Conservation (phyloP, 2,113 vertebrate genomes). For the Lethenteron camtschaticum region DNA sequence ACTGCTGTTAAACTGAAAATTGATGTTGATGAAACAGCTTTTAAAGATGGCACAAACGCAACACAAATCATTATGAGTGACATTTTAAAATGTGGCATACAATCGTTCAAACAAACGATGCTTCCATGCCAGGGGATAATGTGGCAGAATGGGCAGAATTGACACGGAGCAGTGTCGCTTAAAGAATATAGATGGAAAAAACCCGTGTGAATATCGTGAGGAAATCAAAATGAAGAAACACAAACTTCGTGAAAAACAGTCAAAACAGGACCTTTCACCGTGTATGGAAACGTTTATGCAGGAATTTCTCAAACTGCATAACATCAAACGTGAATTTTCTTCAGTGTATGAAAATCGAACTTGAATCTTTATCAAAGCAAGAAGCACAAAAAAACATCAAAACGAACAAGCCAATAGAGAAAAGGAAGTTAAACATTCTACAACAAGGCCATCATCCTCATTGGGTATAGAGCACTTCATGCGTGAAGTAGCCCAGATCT, state of each 20-base stretch:
- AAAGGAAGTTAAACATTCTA: too few species aligned
- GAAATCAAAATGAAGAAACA: background rate
- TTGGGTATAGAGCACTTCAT: conserved; percentile 23
- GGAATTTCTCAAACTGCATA: background rate
- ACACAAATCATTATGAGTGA: background rate
- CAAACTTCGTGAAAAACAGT: background rate
- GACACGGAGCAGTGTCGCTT: background rate
- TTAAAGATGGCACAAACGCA: background rate
- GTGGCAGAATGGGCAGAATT: background rate
- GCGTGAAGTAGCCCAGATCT: conserved; percentile 42
- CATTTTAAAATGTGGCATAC: background rate
- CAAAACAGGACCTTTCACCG: background rate
- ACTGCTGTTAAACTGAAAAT: too few species aligned
- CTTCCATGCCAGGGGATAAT: background rate
- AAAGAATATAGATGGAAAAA: background rate
- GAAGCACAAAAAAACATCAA: too few species aligned
- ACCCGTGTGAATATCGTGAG: background rate
- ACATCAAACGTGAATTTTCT: background rate
- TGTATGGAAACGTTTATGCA: background rate
- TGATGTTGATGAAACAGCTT: background rate
- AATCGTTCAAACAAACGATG: background rate
- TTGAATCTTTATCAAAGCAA: background rate
- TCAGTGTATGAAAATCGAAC: background rate
- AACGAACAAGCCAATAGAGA: too few species aligned
- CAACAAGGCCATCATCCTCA: background rate